Conservation (phyloP, 2,797 vertebrate genomes). For the Streptopelia turtur region DNA sequence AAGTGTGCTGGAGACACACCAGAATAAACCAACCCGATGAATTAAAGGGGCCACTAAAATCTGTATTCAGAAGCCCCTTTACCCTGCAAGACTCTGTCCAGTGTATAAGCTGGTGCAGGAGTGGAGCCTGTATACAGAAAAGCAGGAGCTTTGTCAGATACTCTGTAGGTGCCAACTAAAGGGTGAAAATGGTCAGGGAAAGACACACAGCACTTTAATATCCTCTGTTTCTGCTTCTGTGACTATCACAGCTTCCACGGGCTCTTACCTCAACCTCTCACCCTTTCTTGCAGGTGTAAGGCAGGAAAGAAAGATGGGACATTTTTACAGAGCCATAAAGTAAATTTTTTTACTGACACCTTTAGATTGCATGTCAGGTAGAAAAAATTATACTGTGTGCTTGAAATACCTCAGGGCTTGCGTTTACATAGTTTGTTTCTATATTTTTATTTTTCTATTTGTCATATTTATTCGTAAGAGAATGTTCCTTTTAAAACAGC, state of each 20-base stretch:
- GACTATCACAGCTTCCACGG: constrained; percentile 55
- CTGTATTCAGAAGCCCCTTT: not conserved
- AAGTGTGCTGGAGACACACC: not conserved
- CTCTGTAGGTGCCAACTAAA: not conserved
- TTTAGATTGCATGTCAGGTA: constrained; percentile 30
- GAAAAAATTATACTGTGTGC: constrained; percentile 55
- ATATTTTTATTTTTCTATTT: constrained; percentile 63
- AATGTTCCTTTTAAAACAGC: constrained; percentile 49
- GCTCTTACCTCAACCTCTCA: constrained; percentile 60
- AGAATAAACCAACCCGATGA: not conserved
- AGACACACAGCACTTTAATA: constrained; percentile 57
- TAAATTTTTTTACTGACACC: constrained; percentile 29
- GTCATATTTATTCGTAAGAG: constrained; percentile 72
- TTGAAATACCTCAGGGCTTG: constrained; percentile 80
- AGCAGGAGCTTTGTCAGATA: constrained; percentile 19
- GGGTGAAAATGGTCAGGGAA: not conserved
- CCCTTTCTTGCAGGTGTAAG: not conserved
- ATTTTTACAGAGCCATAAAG: constrained; percentile 22
- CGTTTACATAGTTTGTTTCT: constrained; percentile 70
- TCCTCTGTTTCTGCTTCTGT: constrained; percentile 60
- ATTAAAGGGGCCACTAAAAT: not conserved
- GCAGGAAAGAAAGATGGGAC: constrained; percentile 38
- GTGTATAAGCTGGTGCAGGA: not conserved
- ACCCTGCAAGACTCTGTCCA: not conserved
- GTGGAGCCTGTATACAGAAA: not conserved